Evolutionary conservation across 2,888 invertebrate genomes (phyloP), one percentile per base, ranked within the genome.

Genomic region (Phalera bucephala): DNA sequence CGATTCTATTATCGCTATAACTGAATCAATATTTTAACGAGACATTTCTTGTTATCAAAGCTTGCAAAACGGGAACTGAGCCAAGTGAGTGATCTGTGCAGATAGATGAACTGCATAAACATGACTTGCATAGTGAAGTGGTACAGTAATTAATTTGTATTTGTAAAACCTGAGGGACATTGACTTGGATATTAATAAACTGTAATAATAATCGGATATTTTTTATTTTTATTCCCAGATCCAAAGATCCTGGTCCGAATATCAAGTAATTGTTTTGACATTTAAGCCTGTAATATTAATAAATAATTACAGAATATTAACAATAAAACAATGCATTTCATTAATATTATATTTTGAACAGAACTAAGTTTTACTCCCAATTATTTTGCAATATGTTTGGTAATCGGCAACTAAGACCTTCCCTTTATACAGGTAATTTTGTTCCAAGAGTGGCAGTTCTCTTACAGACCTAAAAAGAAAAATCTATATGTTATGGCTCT

Each of bases 21-120:
- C 23, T 35, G 36, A 41, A 55, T 49, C 17, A 46, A 45, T 33
- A 45, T 52, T 54, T 50, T 70, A 80, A 84, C 54, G 45, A 66
- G 51, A 63, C 36, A 60, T 80, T 84, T 83, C 79, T 81, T 78
- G 66, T 80, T 75, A 76, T 72, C 78, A 82, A 84, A 87, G 86
- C 86, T 83, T 83, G 82, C 86, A 82, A 85, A 85, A 84, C 59
- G 84, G 83, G 64, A 81, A 76, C 78, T 72, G 72, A 77, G 64
- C 68, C 49, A 69, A 72, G 80, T 74, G 81, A 74, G 80, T 80
- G 80, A 73, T 64, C 64, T 71, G 74, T 78, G 78, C 60, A 41
- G 63, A 63, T 68, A 41, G 62, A 63, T 68, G 42, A 56, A 69
- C 72, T 54, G 56, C 33, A 33, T 33, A 30, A 52, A 52, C 54